Evolutionary conservation across 2,797 vertebrate species (phyloP).

Genomic region (Platyrinchus mystaceus): DNA sequence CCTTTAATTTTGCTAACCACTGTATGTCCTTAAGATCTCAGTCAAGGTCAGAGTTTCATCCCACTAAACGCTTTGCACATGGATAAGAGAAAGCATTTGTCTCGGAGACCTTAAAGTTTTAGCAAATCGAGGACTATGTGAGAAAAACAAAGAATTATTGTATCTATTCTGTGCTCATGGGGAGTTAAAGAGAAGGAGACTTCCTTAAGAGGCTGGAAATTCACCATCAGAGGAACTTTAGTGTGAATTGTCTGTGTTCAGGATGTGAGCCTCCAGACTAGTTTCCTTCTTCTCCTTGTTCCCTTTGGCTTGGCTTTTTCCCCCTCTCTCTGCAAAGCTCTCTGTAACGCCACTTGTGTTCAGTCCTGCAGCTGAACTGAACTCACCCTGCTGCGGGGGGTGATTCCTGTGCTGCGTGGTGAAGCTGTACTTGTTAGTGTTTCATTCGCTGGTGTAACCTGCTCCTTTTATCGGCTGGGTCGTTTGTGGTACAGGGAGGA

Average conservation of each 20-base stretch:
- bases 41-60: not conserved
- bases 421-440: not conserved
- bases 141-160: not conserved
- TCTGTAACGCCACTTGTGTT: not conserved
- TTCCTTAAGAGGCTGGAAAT: not conserved
- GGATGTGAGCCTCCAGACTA: not conserved
- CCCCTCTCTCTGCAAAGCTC: not conserved
- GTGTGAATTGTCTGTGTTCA: not conserved
- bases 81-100: not conserved
- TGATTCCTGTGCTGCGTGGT: not conserved
- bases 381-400: accelerated
- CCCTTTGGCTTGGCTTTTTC: not conserved
- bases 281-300: not conserved
- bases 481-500: not conserved
- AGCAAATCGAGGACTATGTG: not conserved
- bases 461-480: not conserved
- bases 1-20: not conserved
- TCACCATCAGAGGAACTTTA: not conserved
- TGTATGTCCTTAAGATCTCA: not conserved
- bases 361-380: not conserved
- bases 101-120: not conserved
- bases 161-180: not conserved
- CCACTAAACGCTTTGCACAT: not conserved
- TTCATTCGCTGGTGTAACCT: accelerated
- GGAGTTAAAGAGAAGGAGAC: not conserved